Conservation (phyloP, 2,888 invertebrate species). For the Oxytorus armatus region DNA sequence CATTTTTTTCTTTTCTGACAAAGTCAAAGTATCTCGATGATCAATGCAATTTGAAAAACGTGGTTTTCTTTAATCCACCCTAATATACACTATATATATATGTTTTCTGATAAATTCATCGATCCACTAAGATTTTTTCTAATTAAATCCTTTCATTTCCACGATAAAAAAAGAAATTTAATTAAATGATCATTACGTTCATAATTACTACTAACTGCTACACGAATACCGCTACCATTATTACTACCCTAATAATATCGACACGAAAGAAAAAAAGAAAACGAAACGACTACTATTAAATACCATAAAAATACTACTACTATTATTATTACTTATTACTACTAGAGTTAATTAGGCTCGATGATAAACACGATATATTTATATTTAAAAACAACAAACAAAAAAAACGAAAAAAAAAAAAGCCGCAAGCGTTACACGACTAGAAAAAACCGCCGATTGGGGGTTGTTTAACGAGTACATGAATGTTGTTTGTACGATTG, state of each 20-base stretch:
- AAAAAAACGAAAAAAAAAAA: slow-evolving; percentile 28
- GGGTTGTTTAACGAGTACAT: slow-evolving; percentile 73
- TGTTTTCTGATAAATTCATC: slow-evolving; percentile 44
- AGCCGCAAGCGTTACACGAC: slow-evolving; percentile 36
- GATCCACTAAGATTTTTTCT: slow-evolving; percentile 22
- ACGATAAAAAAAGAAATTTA: not conserved
- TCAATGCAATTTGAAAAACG: not conserved
- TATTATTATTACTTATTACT: slow-evolving; percentile 72
- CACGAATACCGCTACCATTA: slow-evolving; percentile 71
- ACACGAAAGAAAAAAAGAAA: slow-evolving; percentile 24
- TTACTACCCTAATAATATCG: slow-evolving; percentile 68
- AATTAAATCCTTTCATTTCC: slow-evolving; percentile 27
- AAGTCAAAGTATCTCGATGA: not conserved
- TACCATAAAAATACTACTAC: slow-evolving; percentile 71
- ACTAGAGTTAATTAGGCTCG: slow-evolving; percentile 74
- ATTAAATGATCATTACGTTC: slow-evolving; percentile 22
- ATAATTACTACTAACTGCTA: slow-evolving; percentile 70
- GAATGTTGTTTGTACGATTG: slow-evolving; percentile 73
- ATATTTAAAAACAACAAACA: slow-evolving; percentile 75
- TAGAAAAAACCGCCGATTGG: slow-evolving; percentile 35
- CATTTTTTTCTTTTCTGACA: not conserved
- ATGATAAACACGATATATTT: slow-evolving; percentile 78
- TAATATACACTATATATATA: not conserved
- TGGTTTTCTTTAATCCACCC: slow-evolving; percentile 9
- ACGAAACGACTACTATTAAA: slow-evolving; percentile 54